Evolutionary conservation across 2,113 vertebrate genomes (phyloP), one percentile per base, ranked within the genome.

Genomic region (Gila orcuttii): DNA sequence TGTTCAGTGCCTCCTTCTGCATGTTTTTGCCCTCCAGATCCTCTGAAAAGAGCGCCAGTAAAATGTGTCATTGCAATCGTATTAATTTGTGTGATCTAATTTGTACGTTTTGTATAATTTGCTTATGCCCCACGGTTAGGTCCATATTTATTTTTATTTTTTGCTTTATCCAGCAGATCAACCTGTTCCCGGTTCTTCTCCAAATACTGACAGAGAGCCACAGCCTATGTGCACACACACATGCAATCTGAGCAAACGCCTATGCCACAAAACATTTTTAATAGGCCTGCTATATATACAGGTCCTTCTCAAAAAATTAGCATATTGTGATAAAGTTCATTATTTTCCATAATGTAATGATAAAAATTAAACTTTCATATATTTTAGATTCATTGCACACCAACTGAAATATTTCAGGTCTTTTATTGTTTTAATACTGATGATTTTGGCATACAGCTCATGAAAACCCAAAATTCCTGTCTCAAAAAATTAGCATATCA

Each of bases 191-290:
- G 92, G 87, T 98, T 97, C 88, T 96, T 96, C 89, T 98, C 97
- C 94, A 99, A 91, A 89, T 97, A 99, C 3, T 95, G 95, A 85
- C 96, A 97, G 92, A 99, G 91, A 91, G 96, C 96, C 66, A 94
- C 91, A 28, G 96, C 97, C 97, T 98, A 87, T 84, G 93, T 88
- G 82, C 60, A 4, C 90, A 50, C 57, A 42, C 60, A 17, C 39
- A 25, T 52, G 55, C 19, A 50, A 42, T 21, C n/a, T 21, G 42
- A 68, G 28, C 25, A 13, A 50, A 17, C 3, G 2, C 11, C 11
- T 74, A 50, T 0, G 0, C 33, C 7, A 10, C 3, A 68, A 9
- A 21, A 36, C n/a, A 11, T 25, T 12, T 12, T 5, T 33, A 3
- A 2, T 33, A 28, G 28, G 28, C 28, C 28, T 28, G 28, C 28